A percentile compares a stretch with the other conserved stretches of the same genome.
Conservation (phyloP, 1,140 invertebrate species). For the Drosophila ironensis region DNA sequence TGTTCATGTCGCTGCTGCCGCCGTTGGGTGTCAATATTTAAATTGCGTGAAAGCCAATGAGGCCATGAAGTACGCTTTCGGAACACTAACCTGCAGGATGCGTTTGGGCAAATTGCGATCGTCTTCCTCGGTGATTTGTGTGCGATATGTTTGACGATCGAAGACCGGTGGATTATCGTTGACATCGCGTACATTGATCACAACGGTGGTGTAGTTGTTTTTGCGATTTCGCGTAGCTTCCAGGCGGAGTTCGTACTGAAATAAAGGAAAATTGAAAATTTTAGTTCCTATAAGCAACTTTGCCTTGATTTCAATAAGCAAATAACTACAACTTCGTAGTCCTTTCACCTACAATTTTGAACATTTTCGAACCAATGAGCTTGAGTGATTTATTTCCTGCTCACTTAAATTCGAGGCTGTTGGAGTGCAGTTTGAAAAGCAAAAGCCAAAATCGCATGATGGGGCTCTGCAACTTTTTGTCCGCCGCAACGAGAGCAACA, state of each 20-base stretch:
- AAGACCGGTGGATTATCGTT: constrained; percentile 86
- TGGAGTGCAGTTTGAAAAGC: constrained; percentile 3
- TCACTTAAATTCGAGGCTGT: constrained; percentile 20
- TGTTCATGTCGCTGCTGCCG: constrained; percentile 9
- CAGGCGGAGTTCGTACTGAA: constrained; percentile 85
- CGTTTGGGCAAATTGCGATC: constrained; percentile 86
- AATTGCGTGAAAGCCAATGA: constrained; percentile 38
- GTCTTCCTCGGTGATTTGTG: constrained; percentile 87
- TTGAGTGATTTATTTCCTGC: constrained; percentile 24
- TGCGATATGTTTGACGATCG: constrained; percentile 86
- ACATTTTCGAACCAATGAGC: too few species aligned
- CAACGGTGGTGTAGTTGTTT: constrained; percentile 86
- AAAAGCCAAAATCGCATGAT: constrained; percentile 48
- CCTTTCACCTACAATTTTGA: too few species aligned
- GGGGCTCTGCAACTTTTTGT: constrained; percentile 26
- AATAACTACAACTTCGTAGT: too few species aligned
- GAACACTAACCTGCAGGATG: constrained; percentile 84
- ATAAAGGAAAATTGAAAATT: background rate
- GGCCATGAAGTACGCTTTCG: constrained; percentile 24
- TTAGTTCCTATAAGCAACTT: too few species aligned
- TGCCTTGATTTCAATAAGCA: too few species aligned
- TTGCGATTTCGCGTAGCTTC: constrained; percentile 86
- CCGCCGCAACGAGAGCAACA: background rate
- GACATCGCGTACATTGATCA: constrained; percentile 86
- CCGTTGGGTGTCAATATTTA: constrained; percentile 75